Base-by-base conservation (phyloP, 2,113 vertebrate genomes). In the Otolemur garnettii region DNA sequence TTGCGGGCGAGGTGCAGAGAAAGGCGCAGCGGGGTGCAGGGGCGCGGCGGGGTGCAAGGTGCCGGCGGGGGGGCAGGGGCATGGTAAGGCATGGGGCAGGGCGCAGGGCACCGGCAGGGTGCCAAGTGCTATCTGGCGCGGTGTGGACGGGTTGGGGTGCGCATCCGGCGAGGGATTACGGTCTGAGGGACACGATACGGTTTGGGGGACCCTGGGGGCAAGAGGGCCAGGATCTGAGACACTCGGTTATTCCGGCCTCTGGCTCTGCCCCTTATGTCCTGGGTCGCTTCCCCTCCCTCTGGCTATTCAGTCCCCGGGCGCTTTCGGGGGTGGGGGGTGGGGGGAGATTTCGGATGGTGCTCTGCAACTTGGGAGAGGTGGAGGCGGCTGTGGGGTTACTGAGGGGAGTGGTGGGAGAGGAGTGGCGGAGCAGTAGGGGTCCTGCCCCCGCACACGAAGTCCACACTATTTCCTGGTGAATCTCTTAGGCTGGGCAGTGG, bases 301-400 rank as follows among this genome's bases (percentile, higher is more conserved):
- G 3, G 68, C 50, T n/a, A 0, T 64, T 60, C 42, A 2, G 2
- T 13, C 60, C 10, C 7, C 28, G 79, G 35, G 71, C n/a, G 42
- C n/a, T 42, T 55, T 28, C 22, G 11, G 60, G n/a, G 35, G n/a
- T n/a, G n/a, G n/a, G n/a, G n/a, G n/a, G n/a, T n/a, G n/a, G n/a
- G n/a, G n/a, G n/a, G n/a, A n/a, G n/a, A n/a, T 64, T 62, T 59
- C n/a, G 14, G 12, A 55, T 62, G 50, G 8, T 42, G 38, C 17
- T 15, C 2, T 1, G 59, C 7, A 68, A 19, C 28, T 19, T 45
- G 7, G 75, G 28, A 66, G 55, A 9, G 3, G 35, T 30, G 28
- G n/a, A 59, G 38, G 50, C 8, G 11, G 28, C 42, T 0, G 0
- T 7, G 0, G 0, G 17, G 30, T 66, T 62, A 21, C 78, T 7